Evolutionary conservation across 2,797 vertebrate genomes (phyloP).

Genomic region (Sciurus carolinensis): DNA sequence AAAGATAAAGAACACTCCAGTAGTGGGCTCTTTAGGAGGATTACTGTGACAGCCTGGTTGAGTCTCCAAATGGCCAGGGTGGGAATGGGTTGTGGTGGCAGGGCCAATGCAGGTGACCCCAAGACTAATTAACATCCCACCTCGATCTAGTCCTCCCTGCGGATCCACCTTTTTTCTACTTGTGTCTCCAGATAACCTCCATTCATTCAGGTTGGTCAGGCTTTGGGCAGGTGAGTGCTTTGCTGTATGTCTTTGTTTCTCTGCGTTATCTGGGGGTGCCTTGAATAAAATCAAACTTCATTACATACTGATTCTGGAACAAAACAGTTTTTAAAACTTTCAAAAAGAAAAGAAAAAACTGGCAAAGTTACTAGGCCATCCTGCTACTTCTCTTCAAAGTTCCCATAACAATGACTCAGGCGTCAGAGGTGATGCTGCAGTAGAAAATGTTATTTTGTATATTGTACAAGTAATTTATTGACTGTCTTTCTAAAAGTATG

Average conservation of each 20-base stretch:
- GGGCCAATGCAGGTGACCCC: background rate
- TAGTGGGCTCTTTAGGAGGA: background rate
- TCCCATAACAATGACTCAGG: conserved; percentile 89
- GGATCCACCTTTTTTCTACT: conserved; percentile 83
- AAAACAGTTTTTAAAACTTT: conserved; percentile 84
- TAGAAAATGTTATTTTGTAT: conserved; percentile 89
- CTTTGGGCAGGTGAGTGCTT: conserved; percentile 88
- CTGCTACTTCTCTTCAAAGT: conserved; percentile 86
- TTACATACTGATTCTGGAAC: conserved; percentile 91
- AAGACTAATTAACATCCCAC: background rate
- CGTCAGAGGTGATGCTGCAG: conserved; percentile 90
- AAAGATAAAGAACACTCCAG: background rate
- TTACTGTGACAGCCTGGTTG: background rate
- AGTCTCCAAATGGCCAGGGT: background rate
- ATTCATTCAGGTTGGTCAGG: conserved; percentile 86
- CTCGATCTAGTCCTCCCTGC: conserved; percentile 82
- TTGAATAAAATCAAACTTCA: conserved; percentile 89
- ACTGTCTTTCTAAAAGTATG: conserved; percentile 91
- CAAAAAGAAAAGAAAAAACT: conserved; percentile 68
- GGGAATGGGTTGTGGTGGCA: background rate
- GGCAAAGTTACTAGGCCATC: conserved; percentile 84
- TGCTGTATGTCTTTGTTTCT: conserved; percentile 90
- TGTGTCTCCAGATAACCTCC: conserved; percentile 87
- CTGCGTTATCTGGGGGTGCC: conserved; percentile 94
- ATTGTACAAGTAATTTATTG: conserved; percentile 91